Conservation (phyloP, 2,888 invertebrate species). For the Globia sparganii region DNA sequence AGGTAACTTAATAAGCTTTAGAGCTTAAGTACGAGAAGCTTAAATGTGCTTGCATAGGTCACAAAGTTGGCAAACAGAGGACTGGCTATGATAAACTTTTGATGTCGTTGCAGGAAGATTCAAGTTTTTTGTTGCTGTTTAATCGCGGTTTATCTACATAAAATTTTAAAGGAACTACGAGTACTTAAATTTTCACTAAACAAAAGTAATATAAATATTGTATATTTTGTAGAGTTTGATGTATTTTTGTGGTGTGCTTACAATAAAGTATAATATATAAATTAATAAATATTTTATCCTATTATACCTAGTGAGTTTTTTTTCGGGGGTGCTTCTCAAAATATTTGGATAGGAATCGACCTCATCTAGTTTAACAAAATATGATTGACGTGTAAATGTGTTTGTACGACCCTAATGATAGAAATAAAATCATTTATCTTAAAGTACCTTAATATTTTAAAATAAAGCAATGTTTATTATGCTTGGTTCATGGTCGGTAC, state of each 20-base stretch:
- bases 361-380: not conserved
- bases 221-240: not conserved
- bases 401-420: not conserved
- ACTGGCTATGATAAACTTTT: slow-evolving; percentile 36
- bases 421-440: not conserved
- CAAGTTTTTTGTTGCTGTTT: slow-evolving; percentile 28
- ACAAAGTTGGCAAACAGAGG: slow-evolving; percentile 41
- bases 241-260: too few species aligned
- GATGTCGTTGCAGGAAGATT: slow-evolving; percentile 16
- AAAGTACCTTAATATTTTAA: not conserved
- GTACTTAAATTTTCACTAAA: not conserved
- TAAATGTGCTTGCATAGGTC: slow-evolving; percentile 49
- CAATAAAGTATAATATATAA: too few species aligned
- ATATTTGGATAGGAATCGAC: not conserved
- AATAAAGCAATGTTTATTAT: not conserved
- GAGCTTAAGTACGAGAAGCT: slow-evolving; percentile 46
- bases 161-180: not conserved
- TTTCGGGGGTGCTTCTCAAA: not conserved
- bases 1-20: slow-evolving; percentile 64
- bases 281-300: not conserved
- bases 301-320: too few species aligned
- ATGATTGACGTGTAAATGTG: not conserved
- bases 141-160: slow-evolving; percentile 9
- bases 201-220: not conserved
- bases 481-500: accelerated